Evolutionary conservation across 2,113 vertebrate species (phyloP), one percentile per base, ranked within the genome.

Genomic region (Mesitornis unicolor): DNA sequence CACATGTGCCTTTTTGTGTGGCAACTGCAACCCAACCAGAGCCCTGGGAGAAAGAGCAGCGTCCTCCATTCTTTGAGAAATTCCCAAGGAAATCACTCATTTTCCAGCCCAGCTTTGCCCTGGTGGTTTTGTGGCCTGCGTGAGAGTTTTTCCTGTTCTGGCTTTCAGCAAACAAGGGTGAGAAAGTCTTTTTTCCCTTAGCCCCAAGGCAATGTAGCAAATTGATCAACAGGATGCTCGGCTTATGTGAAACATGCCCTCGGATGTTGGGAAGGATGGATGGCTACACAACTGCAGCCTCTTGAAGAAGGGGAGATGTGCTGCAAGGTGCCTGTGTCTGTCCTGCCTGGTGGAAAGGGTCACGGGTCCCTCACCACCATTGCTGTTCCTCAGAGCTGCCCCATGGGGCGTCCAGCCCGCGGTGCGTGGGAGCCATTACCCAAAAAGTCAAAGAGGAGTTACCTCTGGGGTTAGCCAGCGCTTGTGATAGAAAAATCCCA

Each of bases 341-440:
- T 61, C 40, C 45, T 47, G 36, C 60, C 51, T 4, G 2, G 24
- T 40, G 26, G 28, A 35, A 56, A 43, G 19, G 42, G 7, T 5
- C 40, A 29, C 3, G 5, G 31, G 16, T 51, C 21, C 24, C 21
- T 42, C 42, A 26, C 9, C 16, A 21, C 65, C 17, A 9, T n/a
- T 11, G 1, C 31, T 47, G n/a, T 25, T 47, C 56, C 38, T 35
- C 3, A 1, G 28, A 50, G 31, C 2, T 6, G 17, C 4, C 3
- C 17, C 47, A 5, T 0, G 0, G 10, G 24, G 2, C 18, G 15
- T 43, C 42, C 33, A 29, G 31, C n/a, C 56, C 43, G 8, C 6
- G 2, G 9, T 7, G 9, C 0, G 1, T n/a, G 36, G 42, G 21
- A 50, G 33, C n/a, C 50, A 5, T 5, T 3, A 29, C 43, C 21